Evolutionary conservation across 2,113 vertebrate genomes (phyloP).

Genomic region (Tyrannus savana): DNA sequence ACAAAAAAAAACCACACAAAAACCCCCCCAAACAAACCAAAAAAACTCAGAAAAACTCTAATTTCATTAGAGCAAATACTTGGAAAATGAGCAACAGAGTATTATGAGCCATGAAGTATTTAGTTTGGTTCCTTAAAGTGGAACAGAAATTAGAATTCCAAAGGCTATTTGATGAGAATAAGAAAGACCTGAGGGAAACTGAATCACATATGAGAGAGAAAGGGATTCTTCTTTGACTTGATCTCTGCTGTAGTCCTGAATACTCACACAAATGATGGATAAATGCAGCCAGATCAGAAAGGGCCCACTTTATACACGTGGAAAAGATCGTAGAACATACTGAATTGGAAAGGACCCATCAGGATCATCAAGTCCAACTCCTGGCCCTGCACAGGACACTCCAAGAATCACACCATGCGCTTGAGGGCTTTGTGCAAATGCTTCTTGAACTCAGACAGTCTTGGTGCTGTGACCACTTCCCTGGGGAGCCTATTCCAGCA

Average conservation of each 20-base stretch:
- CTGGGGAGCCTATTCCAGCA: fast-evolving
- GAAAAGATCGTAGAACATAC: not conserved
- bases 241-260: not conserved
- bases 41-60: not conserved
- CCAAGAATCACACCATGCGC: not conserved
- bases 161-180: not conserved
- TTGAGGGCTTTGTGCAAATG: not conserved
- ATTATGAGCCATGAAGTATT: not conserved
- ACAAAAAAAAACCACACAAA: too few species aligned
- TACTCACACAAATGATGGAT: not conserved
- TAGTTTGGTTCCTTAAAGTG: not conserved
- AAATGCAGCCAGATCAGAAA: not conserved
- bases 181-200: not conserved
- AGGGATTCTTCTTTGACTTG: not conserved
- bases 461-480: not conserved
- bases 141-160: conserved; percentile 7
- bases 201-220: not conserved
- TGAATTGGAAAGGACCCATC: not conserved
- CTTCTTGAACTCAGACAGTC: not conserved
- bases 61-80: not conserved
- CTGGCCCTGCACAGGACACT: not conserved
- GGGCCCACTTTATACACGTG: not conserved
- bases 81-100: not conserved
- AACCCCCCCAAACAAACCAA: too few species aligned
- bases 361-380: not conserved